Evolutionary conservation across 2,797 vertebrate genomes (phyloP), one percentile per base, ranked within the genome.

Genomic region (Sebastes variabilis): DNA sequence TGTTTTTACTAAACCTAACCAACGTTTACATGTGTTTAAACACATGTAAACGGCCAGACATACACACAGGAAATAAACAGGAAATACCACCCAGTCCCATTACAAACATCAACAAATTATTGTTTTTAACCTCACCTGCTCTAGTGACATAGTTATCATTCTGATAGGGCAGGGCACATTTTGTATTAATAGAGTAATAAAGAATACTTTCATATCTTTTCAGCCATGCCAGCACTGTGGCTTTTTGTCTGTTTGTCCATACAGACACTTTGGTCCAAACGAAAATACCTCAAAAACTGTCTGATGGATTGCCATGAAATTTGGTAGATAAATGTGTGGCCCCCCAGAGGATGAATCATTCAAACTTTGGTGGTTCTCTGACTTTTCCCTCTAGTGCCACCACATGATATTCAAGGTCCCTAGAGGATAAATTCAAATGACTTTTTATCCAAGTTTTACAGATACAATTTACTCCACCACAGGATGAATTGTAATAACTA

Each of bases 91-190:
- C 1, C 22, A 49, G 38, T 5, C 27, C 7, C 46, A 9, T 24
- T 54, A 42, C 11, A 12, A 13, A 22, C 29, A 10, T 11, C 1
- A 11, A 8, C 49, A 60, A 6, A 2, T 32, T 22, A 0, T 16
- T 12, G 16, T 54, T 27, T 55, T 49, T 9, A 10, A n/a, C 46
- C 46, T 54, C 20, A 22, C 49, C n/a, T 36, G 75, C 32, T 71
- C 32, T 64, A 32, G 30, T 22, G 56, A 49, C 20, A 24, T 13
- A 29, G 29, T 7, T 61, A 38, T 2, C 1, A 11, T 25, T 32
- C 24, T 10, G 27, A 27, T 24, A 7, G 24, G 46, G 22, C 36
- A 12, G 30, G 2, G 1, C 14, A 18, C 0, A 42, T 42, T 42
- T 42, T 42, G 38, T 46, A 46, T 46, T 46, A 20, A 46, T 20